Conservation (phyloP, 2,888 invertebrate genomes). For the Pedicia rivosa region DNA sequence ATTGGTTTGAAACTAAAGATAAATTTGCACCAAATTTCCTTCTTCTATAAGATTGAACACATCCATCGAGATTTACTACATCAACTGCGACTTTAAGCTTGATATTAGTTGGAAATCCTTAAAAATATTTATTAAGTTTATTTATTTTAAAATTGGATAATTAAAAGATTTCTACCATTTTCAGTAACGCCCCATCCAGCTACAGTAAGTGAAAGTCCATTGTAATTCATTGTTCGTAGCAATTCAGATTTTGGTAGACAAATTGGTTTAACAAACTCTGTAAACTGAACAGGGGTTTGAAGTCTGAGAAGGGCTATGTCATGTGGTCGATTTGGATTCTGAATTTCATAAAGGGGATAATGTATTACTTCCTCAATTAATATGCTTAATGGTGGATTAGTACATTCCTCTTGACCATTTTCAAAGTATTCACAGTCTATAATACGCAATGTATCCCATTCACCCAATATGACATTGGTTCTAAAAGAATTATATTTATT, state of each 20-base stretch:
- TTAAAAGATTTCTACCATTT: conserved; percentile 20
- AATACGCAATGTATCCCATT: conserved; percentile 38
- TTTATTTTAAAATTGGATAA: conserved; percentile 27
- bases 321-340: conserved; percentile 40
- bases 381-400: conserved; percentile 40
- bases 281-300: conserved; percentile 33
- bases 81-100: conserved; percentile 33
- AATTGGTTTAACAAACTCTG: conserved; percentile 41
- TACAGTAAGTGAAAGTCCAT: conserved; percentile 33
- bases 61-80: conserved; percentile 32
- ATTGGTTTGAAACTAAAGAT: conserved; percentile 30
- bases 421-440: conserved; percentile 42
- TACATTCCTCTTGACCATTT: conserved; percentile 36
- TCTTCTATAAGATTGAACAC: conserved; percentile 25
- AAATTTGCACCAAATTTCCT: no score
- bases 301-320: conserved; percentile 60
- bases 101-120: background rate
- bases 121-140: background rate
- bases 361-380: conserved; percentile 43
- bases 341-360: conserved; percentile 46
- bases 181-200: conserved; percentile 54
- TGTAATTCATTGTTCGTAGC: conserved; percentile 25
- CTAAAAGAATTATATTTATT: no score
- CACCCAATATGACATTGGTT: conserved; percentile 24
- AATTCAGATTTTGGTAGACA: conserved; percentile 35